A percentile compares a stretch with the other conserved stretches of the same genome.
Conservation (phyloP, 2,113 vertebrate genomes). For the Passer montanus region DNA sequence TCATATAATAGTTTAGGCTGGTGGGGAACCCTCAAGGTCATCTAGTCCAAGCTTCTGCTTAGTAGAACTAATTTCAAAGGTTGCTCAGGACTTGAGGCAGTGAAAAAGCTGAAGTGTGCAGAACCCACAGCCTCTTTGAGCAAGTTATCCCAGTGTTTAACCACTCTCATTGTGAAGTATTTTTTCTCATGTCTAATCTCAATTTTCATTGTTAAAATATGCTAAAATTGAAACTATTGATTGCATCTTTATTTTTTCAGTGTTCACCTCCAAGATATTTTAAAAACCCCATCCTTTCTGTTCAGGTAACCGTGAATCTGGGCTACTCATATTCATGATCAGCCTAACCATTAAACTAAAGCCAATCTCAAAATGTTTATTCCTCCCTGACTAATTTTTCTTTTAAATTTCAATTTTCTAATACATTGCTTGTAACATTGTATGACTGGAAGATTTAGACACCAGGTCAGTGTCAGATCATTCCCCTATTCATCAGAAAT, state of each 20-base stretch:
- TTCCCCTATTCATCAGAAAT: background rate
- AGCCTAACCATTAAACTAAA: background rate
- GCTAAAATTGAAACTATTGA: background rate
- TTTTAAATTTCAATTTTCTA: background rate
- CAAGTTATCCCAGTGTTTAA: background rate
- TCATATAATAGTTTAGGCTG: background rate
- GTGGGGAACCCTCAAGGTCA: background rate
- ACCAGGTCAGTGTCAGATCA: background rate
- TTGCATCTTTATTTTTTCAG: background rate
- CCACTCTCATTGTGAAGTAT: background rate
- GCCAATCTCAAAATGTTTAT: background rate
- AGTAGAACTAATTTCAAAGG: background rate
- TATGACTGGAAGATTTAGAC: background rate
- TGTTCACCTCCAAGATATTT: background rate
- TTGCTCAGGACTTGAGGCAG: background rate
- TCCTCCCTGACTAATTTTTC: accelerated
- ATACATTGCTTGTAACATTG: background rate
- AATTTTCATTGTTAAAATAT: background rate
- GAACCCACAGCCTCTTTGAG: background rate
- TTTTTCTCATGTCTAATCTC: background rate
- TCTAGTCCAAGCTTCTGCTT: background rate
- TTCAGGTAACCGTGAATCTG: background rate
- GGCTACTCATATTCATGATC: background rate
- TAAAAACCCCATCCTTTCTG: accelerated
- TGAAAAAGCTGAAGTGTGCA: background rate